Evolutionary conservation across 1,140 invertebrate species (phyloP).

Genomic region (Trachymyrmex cornetzi): DNA sequence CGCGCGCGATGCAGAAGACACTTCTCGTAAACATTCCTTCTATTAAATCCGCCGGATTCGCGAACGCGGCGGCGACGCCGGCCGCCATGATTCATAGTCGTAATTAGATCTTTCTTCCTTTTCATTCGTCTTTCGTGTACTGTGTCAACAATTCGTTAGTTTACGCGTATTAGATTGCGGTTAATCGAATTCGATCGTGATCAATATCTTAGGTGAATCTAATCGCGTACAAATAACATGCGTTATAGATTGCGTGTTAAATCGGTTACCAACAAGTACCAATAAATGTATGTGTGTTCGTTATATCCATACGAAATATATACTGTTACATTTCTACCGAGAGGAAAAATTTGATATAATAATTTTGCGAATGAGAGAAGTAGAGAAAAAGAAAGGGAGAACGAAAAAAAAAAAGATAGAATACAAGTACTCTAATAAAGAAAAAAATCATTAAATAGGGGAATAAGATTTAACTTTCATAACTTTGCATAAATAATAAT

Average conservation of each 20-base stretch:
- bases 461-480: slow-evolving; percentile 1
- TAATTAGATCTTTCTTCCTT: slow-evolving; percentile 61
- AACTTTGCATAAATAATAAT: slow-evolving; percentile 13
- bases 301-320: too few relatives aligned
- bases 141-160: slow-evolving; percentile 31
- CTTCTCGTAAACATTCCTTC: slow-evolving; percentile 43
- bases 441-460: background rate
- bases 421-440: background rate
- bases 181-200: slow-evolving; percentile 56
- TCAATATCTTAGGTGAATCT: slow-evolving; percentile 31
- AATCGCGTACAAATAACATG: background rate
- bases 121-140: slow-evolving; percentile 22
- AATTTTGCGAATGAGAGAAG: background rate
- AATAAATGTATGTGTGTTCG: too few relatives aligned
- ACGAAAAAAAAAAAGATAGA: background rate
- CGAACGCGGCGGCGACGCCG: background rate
- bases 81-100: slow-evolving; percentile 33
- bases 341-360: background rate
- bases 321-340: background rate
- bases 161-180: slow-evolving; percentile 29
- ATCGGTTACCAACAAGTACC: too few relatives aligned
- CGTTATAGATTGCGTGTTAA: slow-evolving; percentile 3
- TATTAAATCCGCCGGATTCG: slow-evolving; percentile 50
- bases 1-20: slow-evolving; percentile 38
- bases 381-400: background rate